Base-by-base conservation (phyloP, 2,888 invertebrate genomes). In the Erannis defoliaria region DNA sequence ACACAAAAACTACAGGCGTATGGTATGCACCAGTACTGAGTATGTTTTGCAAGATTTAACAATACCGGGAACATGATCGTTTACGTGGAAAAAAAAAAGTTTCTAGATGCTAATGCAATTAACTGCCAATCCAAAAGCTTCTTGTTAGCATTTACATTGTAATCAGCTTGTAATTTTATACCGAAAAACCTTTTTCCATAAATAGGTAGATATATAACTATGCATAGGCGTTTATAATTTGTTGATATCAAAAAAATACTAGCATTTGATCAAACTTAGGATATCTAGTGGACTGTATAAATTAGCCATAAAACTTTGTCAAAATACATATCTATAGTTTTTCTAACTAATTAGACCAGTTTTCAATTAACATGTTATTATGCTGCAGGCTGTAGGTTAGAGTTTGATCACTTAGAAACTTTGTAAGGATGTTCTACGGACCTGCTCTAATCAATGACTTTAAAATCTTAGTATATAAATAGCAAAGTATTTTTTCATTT, bases 371-470 rank as follows among this genome's bases (percentile, higher is more conserved):
- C 26, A 21, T 5, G 40, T 33, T 49, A 12, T 56, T 38, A 21
- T 33, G 51, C 53, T 46, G 19, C 46, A 40, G 51, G 51, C 51
- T 58, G 46, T 58, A 53, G 58, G 51, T 58, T 53, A 58, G 35
- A 23, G 8, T 46, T 43, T 40, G 18, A 46, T 14, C 4, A 46
- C 46, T 48, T 50, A 35, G 50, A 57, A 50, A 50, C 33, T 35
- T 42, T 16, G 29, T 42, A 26, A 45, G 42, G 31, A 19, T 40
- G 26, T 8, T 56, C 14, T 42, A 23, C 21, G n/a, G 33, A 37
- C 26, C 18, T 9, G 6, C 19, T 48, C 6, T 26, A 31, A 37
- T 9, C 12, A 43, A 19, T 19, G 0, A 19, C n/a, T n/a, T n/a
- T n/a, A n/a, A n/a, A n/a, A n/a, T n/a, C n/a, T n/a, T n/a, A n/a